These are phyloP conservation scores for Smittia sp. DNA, from an alignment of 2,888 invertebrate genomes.

Conservation along the genomic window DNA sequence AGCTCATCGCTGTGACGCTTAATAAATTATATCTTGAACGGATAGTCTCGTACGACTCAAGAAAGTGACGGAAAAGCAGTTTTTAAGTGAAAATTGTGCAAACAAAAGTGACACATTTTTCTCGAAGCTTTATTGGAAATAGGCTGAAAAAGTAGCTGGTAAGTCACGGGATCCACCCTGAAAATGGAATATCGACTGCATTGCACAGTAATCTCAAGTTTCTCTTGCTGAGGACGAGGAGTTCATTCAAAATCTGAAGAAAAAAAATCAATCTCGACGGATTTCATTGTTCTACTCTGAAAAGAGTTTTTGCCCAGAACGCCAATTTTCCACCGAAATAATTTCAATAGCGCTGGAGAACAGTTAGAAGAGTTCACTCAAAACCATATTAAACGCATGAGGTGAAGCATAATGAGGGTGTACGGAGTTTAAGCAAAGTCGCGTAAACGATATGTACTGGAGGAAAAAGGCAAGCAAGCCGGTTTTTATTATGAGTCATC, in stretches of 20 bases:
- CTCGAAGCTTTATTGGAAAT: slow-evolving; percentile 32
- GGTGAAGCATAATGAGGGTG: not conserved
- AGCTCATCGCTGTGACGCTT: not conserved
- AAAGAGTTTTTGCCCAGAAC: not conserved
- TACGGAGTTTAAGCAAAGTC: not conserved
- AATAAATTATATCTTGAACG: slow-evolving; percentile 23
- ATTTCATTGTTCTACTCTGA: not conserved
- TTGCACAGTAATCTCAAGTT: too few species aligned
- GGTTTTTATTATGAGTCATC: slow-evolving; percentile 38
- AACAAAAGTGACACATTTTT: slow-evolving; percentile 37
- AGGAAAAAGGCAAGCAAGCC: slow-evolving; percentile 5
- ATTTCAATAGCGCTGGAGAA: not conserved
- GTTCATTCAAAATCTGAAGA: not conserved
- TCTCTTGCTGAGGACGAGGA: not conserved
- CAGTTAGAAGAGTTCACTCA: not conserved
- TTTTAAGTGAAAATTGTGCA: slow-evolving; percentile 9
- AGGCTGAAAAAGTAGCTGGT: slow-evolving; percentile 29
- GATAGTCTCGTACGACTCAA: not conserved
- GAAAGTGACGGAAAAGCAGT: not conserved
- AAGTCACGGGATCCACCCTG: slow-evolving; percentile 12
- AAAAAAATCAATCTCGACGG: not conserved
- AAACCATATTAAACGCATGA: not conserved
- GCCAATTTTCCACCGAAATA: slow-evolving; percentile 12
- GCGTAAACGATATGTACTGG: not conserved
- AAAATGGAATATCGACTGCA: too few species aligned